These are phyloP conservation scores for Cenopis cana DNA, from an alignment of 2,888 invertebrate genomes.

Conservation along the genomic window DNA sequence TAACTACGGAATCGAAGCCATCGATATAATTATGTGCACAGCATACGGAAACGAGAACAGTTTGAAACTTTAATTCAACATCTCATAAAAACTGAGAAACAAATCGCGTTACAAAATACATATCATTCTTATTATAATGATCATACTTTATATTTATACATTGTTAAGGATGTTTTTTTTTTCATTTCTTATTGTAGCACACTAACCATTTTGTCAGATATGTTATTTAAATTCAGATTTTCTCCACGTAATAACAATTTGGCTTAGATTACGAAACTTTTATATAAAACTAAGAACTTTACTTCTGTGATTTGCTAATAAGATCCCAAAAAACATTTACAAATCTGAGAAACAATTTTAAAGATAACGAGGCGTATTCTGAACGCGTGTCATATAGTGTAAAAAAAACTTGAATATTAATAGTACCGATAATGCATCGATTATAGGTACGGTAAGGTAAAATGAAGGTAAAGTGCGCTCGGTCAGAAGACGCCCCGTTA, in stretches of 20 bases:
- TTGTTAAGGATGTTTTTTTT: conserved; percentile 79
- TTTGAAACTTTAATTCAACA: conserved; percentile 74
- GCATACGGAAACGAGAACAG: conserved; percentile 75
- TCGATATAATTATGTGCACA: conserved; percentile 79
- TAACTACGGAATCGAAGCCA: conserved; percentile 71
- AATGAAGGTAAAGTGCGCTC: conserved; percentile 31
- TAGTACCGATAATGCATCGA: neutral
- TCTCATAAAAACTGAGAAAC: conserved; percentile 82
- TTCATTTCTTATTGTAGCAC: conserved; percentile 82
- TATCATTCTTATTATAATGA: conserved; percentile 81
- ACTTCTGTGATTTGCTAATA: conserved; percentile 63
- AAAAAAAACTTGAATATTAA: neutral
- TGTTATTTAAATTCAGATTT: conserved; percentile 85
- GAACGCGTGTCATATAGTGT: conserved; percentile 17
- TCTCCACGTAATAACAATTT: conserved; percentile 83
- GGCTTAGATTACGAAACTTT: conserved; percentile 75
- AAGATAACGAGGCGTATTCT: conserved; percentile 34
- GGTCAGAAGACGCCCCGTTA: conserved; percentile 59
- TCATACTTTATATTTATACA: conserved; percentile 79
- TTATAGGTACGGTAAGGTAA: neutral
- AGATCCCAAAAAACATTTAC: conserved; percentile 64
- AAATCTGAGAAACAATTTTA: conserved; percentile 55
- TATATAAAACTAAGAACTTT: conserved; percentile 68
- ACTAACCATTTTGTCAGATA: conserved; percentile 86
- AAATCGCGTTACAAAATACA: conserved; percentile 83